Percentiles rank a stretch among this genome's conserved stretches.
phyloP scores from a whole-genome alignment of 2,113 vertebrate species.

The Forbesichthys papilliferus region DNA sequence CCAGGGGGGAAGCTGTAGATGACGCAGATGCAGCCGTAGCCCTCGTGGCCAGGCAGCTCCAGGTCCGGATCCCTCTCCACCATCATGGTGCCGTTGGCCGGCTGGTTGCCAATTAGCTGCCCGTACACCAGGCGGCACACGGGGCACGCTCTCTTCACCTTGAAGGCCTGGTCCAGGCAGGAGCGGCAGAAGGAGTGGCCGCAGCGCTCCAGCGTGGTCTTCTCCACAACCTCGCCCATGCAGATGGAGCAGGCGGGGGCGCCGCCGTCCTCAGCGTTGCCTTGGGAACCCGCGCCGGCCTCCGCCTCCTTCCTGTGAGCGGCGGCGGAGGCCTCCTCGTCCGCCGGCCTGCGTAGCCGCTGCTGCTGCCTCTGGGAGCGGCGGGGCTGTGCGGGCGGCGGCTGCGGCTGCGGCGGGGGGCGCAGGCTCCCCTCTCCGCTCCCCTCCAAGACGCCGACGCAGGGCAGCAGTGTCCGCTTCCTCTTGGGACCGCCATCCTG shows the following conservation, averaged over 20 bases:
- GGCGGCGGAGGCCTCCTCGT: slow-evolving; percentile 69
- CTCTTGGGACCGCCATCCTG: slow-evolving; percentile 82
- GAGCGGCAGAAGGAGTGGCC: slow-evolving; percentile 89
- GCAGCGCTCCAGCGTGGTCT: slow-evolving; percentile 88
- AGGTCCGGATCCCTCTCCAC: slow-evolving; percentile 87
- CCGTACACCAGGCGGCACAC: slow-evolving; percentile 94
- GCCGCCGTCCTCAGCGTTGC: slow-evolving; percentile 77
- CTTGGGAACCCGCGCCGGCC: slow-evolving; percentile 42
- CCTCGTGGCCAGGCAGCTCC: slow-evolving; percentile 90
- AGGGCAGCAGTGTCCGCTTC: slow-evolving; percentile 81
- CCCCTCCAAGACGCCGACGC: slow-evolving; percentile 69
- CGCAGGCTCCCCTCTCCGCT: slow-evolving; percentile 74
- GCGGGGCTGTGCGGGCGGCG: slow-evolving; percentile 71
- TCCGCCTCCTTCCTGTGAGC: slow-evolving; percentile 63
- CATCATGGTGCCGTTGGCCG: slow-evolving; percentile 90
- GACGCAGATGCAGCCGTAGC: slow-evolving; percentile 92
- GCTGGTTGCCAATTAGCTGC: slow-evolving; percentile 91
- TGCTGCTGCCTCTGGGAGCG: slow-evolving; percentile 80
- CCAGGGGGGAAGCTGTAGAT: slow-evolving; percentile 95
- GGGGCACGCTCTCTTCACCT: slow-evolving; percentile 91
- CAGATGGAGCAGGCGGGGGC: slow-evolving; percentile 91
- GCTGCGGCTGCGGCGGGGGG: slow-evolving; percentile 47
- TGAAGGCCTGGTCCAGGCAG: slow-evolving; percentile 90
- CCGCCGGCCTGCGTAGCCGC: slow-evolving; percentile 74
- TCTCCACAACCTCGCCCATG: slow-evolving; percentile 90